A percentile compares a stretch with the other conserved stretches of the same genome.
Evolutionary conservation across 1,140 invertebrate genomes (phyloP).

Genomic region (Babylonia areolata): DNA sequence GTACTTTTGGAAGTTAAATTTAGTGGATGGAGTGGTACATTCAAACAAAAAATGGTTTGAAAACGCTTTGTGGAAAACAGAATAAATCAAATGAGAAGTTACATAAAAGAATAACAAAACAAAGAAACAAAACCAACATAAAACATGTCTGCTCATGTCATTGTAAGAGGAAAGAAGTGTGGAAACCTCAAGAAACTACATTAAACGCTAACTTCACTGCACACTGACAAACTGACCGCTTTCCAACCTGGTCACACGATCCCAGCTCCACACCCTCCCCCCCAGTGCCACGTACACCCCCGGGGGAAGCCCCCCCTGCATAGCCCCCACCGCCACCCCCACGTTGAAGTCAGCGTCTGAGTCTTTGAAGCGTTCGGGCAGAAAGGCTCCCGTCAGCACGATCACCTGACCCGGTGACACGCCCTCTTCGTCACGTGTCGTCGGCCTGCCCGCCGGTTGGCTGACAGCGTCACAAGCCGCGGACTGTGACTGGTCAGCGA

Average conservation of each 20-base stretch:
- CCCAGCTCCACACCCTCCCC: slow-evolving; percentile 45
- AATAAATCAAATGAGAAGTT: not conserved
- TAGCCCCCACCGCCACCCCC: slow-evolving; percentile 58
- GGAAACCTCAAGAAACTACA: not conserved
- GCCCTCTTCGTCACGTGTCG: no score
- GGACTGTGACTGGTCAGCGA: no score
- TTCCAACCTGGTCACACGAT: slow-evolving; percentile 5
- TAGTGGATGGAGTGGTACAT: no score
- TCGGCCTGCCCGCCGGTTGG: not conserved
- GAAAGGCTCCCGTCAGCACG: slow-evolving; percentile 55
- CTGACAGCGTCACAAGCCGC: not conserved
- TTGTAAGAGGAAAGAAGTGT: not conserved
- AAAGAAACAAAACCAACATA: not conserved
- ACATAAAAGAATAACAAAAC: not conserved
- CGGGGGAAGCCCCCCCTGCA: slow-evolving; percentile 39
- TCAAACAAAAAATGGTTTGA: no score
- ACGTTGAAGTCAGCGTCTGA: slow-evolving; percentile 65
- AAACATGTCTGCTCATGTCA: not conserved
- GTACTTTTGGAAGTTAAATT: no score
- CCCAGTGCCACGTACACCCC: slow-evolving; percentile 59
- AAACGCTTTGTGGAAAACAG: no score
- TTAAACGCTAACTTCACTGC: not conserved
- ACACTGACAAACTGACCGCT: slow-evolving; percentile 26
- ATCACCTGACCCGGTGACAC: slow-evolving; percentile 40
- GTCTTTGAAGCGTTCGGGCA: slow-evolving; percentile 61